Evolutionary conservation across 1,140 invertebrate species (phyloP).

Genomic region (Drosophila ercepeae): DNA sequence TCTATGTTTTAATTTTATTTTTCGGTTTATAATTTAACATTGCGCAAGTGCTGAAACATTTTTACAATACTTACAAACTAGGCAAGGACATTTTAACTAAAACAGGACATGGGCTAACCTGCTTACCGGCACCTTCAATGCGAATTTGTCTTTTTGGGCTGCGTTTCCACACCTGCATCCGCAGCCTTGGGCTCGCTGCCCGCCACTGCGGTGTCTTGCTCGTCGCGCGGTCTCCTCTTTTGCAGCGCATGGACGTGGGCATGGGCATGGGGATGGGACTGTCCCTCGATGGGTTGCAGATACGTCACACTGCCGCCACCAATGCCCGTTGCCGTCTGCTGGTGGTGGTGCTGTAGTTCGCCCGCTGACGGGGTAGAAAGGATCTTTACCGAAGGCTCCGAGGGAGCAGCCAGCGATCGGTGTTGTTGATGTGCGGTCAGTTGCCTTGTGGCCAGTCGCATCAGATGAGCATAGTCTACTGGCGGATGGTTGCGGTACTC

Average conservation of each 20-base stretch:
- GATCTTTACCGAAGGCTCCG: conserved; percentile 76
- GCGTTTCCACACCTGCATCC: conserved; percentile 13
- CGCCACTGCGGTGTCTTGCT: conserved; percentile 72
- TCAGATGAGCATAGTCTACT: conserved; percentile 72
- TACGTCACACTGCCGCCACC: conserved; percentile 76
- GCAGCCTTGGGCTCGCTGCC: conserved; percentile 66
- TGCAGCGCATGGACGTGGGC: conserved; percentile 38
- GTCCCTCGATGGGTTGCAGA: conserved; percentile 60
- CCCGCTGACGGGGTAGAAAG: conserved; percentile 63
- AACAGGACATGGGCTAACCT: conserved; percentile 26
- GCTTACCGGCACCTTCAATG: conserved; percentile 40
- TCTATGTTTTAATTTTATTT: conserved; percentile 30
- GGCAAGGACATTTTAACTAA: conserved; percentile 76
- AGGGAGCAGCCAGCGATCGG: conserved; percentile 60
- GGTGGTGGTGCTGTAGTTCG: conserved; percentile 51
- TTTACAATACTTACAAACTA: conserved; percentile 80
- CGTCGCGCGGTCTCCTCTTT: conserved; percentile 68
- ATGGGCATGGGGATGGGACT: conserved; percentile 31
- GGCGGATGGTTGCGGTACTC: conserved; percentile 81
- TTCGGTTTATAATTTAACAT: conserved; percentile 73
- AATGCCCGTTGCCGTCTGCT: conserved; percentile 60
- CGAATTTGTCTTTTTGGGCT: conserved; percentile 10
- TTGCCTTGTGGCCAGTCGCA: conserved; percentile 73
- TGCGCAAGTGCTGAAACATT: conserved; percentile 75
- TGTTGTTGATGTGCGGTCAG: conserved; percentile 58